Evolutionary conservation across 2,888 invertebrate species (phyloP).

Genomic region (Portevinia maculata): DNA sequence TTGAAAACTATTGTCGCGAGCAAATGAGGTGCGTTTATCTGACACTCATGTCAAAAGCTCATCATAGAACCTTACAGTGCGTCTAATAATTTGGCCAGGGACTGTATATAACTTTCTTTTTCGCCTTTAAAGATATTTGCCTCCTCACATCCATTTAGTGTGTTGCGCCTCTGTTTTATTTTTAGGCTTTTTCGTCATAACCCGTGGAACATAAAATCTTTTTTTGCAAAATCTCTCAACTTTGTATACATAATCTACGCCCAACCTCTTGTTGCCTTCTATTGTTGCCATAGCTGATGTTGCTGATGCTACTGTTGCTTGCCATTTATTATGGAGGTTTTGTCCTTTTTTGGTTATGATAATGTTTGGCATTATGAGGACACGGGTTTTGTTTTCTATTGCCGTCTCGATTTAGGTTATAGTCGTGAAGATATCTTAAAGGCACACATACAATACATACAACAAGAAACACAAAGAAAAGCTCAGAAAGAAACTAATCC

Average conservation of each 20-base stretch:
- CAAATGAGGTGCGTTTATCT: too few relatives aligned
- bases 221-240: constrained; percentile 17
- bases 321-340: constrained; percentile 64
- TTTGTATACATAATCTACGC: constrained; percentile 22
- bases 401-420: constrained; percentile 34
- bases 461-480: constrained; percentile 12
- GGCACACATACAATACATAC: background rate
- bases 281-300: constrained; percentile 37
- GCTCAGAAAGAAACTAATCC: constrained; percentile 54
- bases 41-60: too few relatives aligned
- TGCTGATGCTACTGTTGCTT: constrained; percentile 53
- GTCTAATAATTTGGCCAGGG: too few relatives aligned
- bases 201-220: constrained; percentile 10
- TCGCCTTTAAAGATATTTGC: background rate
- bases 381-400: constrained; percentile 48
- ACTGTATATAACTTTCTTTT: too few relatives aligned
- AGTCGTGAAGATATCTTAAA: constrained; percentile 22
- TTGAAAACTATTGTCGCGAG: too few relatives aligned
- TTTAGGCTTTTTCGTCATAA: background rate
- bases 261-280: background rate
- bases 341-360: constrained; percentile 56
- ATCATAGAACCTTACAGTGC: too few relatives aligned
- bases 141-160: constrained; percentile 15
- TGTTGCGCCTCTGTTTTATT: constrained; percentile 33
- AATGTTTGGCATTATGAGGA: constrained; percentile 50